Evolutionary conservation across 30 jellyfish, hydroid and myxozoan species (phyloP).

Genomic region (Mastigias papua): DNA sequence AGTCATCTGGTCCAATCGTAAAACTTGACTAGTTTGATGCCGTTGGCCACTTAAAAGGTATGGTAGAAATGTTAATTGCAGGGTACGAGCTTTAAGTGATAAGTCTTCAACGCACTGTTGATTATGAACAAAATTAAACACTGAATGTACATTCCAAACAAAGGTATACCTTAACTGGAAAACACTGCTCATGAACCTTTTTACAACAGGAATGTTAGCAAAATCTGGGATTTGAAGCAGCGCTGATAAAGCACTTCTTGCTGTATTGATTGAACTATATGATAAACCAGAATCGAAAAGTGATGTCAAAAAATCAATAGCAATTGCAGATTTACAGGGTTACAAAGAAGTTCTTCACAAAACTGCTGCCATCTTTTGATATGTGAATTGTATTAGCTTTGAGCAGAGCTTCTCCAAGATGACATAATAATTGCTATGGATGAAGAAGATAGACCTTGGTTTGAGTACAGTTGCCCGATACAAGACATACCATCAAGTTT

Average conservation of each 20-base stretch:
- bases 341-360: too few species aligned
- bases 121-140: constrained; percentile 4
- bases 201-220: not conserved
- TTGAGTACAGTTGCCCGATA: too few species aligned
- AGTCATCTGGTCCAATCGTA: constrained; percentile 8
- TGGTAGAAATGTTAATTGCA: not conserved
- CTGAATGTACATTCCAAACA: too few species aligned
- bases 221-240: not conserved
- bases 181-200: not conserved
- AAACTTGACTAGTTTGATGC: constrained; percentile 16
- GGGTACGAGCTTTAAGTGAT: not conserved
- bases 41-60: too few species aligned
- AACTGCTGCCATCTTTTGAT: too few species aligned
- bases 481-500: constrained; percentile 23
- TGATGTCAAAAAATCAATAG: not conserved
- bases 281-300: constrained; percentile 11
- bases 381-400: too few species aligned
- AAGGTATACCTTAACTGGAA: not conserved
- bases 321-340: not conserved
- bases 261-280: too few species aligned
- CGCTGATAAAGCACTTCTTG: too few species aligned
- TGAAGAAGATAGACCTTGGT: constrained; percentile 1
- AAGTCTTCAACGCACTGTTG: too few species aligned
- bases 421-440: constrained; percentile 17
- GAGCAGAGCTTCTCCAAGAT: too few species aligned